Evolutionary conservation across 1,140 invertebrate species (phyloP), one percentile per base, ranked within the genome.

Genomic region (Leptestheria dahalacensis): DNA sequence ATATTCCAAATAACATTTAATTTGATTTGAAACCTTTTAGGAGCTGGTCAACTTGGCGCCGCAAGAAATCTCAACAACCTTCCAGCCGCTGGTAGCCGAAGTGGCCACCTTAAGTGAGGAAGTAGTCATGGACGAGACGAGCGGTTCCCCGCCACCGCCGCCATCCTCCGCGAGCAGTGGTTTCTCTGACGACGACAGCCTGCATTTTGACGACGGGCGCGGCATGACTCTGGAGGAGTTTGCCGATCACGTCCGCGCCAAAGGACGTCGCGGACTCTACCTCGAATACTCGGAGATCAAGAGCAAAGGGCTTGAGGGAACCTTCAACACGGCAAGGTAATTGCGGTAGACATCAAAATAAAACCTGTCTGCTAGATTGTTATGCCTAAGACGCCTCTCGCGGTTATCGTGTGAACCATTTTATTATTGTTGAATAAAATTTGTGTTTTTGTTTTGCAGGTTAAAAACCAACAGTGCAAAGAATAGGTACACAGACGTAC

Each of bases 401-500:
- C n/a, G n/a, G n/a, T n/a, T n/a, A n/a, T n/a, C n/a, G n/a, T n/a
- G n/a, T 12, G 25, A 54, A 26, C 49, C 56, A n/a, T 33, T 29
- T 57, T 55, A 18, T 55, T 2, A 12, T n/a, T n/a, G n/a, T n/a
- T n/a, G n/a, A n/a, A n/a, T n/a, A n/a, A n/a, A 15, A 47, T 58
- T 10, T 48, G 0, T 24, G 18, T 33, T 12, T 57, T 46, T 52
- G 65, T 63, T 62, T 75, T 75, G 3, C 71, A 88, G 86, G 70
- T 74, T 85, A 71, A 82, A 83, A 68, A 75, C 79, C 64, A 97
- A 97, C 74, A 74, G 85, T 65, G 78, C 83, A 63, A 97, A 97
- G 78, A 97, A 97, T 73, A 81, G 93, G 18, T 97, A 97, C 72
- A 91, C 88, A 49, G 93, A 98, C 74, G 92, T 98, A 23, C 77